Evolutionary conservation across 2,888 invertebrate species (phyloP).

Genomic region (Loripinus fragilis): DNA sequence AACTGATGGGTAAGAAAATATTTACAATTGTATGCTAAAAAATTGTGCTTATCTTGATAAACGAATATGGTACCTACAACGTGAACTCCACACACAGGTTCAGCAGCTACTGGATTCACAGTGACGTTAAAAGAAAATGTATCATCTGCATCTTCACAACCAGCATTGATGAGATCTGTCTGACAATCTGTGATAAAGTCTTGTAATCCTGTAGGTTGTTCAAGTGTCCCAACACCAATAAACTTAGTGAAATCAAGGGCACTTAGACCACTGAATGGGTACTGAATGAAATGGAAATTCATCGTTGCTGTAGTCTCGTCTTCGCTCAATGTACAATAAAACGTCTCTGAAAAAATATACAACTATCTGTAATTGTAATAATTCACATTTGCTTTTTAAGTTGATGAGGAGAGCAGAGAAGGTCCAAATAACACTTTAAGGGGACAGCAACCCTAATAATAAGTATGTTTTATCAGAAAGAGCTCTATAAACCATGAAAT

Average conservation of each 20-base stretch:
- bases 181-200: not conserved
- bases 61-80: not conserved
- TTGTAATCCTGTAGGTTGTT: not conserved
- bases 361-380: no score
- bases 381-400: no score
- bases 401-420: no score
- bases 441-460: no score
- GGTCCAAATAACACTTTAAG: no score
- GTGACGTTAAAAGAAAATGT: not conserved
- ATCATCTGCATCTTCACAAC: not conserved
- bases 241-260: not conserved
- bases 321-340: not conserved
- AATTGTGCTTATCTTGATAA: no score
- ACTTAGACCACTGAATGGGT: not conserved
- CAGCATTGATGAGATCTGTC: not conserved
- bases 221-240: not conserved
- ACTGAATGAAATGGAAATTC: not conserved
- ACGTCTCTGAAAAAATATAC: not conserved
- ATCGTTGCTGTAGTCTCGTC: not conserved
- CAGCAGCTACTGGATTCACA: not conserved
- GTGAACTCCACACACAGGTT: not conserved
- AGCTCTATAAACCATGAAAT: no score
- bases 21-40: no score
- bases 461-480: no score
- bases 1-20: no score